Conservation (phyloP, 2,797 vertebrate species). For the Sebastolobus alascanus region DNA sequence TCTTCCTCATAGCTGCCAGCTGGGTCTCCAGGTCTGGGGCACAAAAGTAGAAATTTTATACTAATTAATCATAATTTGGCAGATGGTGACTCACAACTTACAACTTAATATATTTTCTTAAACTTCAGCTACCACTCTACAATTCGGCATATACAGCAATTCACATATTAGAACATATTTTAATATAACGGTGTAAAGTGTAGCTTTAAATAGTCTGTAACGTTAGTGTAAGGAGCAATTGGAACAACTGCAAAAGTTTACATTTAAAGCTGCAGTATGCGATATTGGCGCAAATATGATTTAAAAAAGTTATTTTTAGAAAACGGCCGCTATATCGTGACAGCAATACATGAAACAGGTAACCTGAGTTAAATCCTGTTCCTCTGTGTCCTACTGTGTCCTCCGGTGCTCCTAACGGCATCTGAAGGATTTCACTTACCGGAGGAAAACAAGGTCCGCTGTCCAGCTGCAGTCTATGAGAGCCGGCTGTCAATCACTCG, state of each 20-base stretch:
- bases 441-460: too few relatives aligned
- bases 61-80: accelerated
- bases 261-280: neutral
- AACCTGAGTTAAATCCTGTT: too few relatives aligned
- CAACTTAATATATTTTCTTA: neutral
- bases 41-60: neutral
- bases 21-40: conserved; percentile 81
- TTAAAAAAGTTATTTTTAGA: too few relatives aligned
- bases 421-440: too few relatives aligned
- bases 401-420: too few relatives aligned
- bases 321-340: too few relatives aligned
- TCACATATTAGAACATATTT: neutral
- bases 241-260: neutral
- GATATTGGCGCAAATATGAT: too few relatives aligned
- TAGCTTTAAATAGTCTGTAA: neutral
- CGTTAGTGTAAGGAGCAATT: neutral
- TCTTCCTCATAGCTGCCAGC: conserved; percentile 78
- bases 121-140: neutral
- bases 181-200: too few relatives aligned
- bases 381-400: too few relatives aligned
- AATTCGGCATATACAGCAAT: neutral
- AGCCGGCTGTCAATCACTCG: too few relatives aligned
- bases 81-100: accelerated
- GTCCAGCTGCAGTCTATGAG: too few relatives aligned
- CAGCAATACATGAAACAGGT: too few relatives aligned